Base-by-base conservation (phyloP, 2,888 invertebrate genomes). In the Teinopalpus imperialis region DNA sequence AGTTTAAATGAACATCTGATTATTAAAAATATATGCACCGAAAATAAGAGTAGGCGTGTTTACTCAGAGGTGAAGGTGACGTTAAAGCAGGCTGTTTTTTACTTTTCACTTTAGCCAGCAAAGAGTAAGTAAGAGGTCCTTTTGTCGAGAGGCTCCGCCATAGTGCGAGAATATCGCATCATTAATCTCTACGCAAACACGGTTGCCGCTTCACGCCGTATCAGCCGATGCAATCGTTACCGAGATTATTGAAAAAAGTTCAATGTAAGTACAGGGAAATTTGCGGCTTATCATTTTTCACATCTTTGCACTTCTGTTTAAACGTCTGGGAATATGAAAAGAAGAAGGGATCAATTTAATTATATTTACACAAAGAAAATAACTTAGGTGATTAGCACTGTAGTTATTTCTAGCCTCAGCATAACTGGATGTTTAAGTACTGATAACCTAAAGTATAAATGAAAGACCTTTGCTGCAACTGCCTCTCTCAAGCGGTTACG, bases 181-280 rank as follows among this genome's bases (percentile, higher is more conserved):
- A 85, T 85, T 85, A 86, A 86, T 85, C 85, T 83, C 66, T 58
- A 61, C 54, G 72, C 77, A 81, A 80, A 80, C 80, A 81, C 73
- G 69, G 62, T 49, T 48, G 52, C 57, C 53, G 42, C 52, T 52
- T 52, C 51, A 56, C 60, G 61, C 57, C 60, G 39, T 55, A 53
- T 54, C 51, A 42, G 52, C 30, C 54, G 53, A 43, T 57, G 56
- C 57, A 56, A 58, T 61, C 58, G 44, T 53, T 44, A 34, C 36
- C 44, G 36, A 52, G 48, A 52, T 57, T 56, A 52, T 54, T 48
- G 52, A 43, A 52, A 52, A 51, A 51, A 49, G 29, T 49, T 48
- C 41, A 36, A 42, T 29, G 29, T 14, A 21, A 29, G 32, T 34
- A 32, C 21, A 34, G 29, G 3, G 26, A 12, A 29, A 14, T 14